Evolutionary conservation across 2,797 vertebrate species (phyloP).

Genomic region (Muraenolepis orangiensis): DNA sequence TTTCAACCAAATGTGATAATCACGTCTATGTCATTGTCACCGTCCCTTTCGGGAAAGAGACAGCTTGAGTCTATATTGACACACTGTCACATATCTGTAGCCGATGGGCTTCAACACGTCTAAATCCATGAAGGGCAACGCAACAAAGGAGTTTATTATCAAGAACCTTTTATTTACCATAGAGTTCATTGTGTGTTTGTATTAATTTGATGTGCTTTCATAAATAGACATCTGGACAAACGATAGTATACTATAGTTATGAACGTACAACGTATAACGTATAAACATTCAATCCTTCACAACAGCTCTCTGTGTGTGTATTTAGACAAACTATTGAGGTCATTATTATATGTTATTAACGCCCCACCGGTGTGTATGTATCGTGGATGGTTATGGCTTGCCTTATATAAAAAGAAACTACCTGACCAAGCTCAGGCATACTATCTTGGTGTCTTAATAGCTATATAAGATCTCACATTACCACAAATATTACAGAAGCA

Average conservation of each 20-base stretch:
- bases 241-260: background rate
- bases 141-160: constrained; percentile 27
- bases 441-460: background rate
- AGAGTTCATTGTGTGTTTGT: background rate
- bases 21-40: constrained; percentile 57
- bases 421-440: background rate
- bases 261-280: background rate
- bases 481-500: background rate
- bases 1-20: background rate
- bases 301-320: constrained; percentile 12
- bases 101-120: constrained; percentile 29
- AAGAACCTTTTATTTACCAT: background rate
- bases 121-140: constrained; percentile 24
- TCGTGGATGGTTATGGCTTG: background rate
- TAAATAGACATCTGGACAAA: background rate
- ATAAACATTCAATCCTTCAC: background rate
- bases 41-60: constrained; percentile 62
- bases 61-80: constrained; percentile 60
- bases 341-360: constrained; percentile 6
- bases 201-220: background rate
- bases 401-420: background rate
- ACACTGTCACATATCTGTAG: constrained; percentile 54
- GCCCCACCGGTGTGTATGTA: background rate
- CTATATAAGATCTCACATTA: background rate
- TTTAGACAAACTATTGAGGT: constrained; percentile 20